These are phyloP conservation scores for Drosophila tripunctata DNA, from an alignment of 2,888 invertebrate genomes.

Conservation along the genomic window DNA sequence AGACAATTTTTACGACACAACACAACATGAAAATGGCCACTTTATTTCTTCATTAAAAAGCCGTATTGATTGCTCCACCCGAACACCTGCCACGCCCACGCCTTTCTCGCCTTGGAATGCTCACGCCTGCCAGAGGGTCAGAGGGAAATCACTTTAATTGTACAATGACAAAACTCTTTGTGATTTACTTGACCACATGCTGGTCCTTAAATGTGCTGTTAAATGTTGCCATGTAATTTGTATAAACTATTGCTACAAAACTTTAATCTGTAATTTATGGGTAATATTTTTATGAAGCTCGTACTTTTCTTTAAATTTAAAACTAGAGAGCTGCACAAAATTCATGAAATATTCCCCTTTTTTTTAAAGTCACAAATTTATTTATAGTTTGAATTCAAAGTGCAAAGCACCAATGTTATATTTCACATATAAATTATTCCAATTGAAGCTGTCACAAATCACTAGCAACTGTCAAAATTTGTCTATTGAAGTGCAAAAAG, in stretches of 20 bases:
- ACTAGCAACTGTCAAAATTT: conserved; percentile 12
- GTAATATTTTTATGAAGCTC: too few species aligned
- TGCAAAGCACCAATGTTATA: too few species aligned
- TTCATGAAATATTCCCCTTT: too few species aligned
- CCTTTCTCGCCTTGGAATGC: not conserved
- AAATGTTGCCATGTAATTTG: conserved; percentile 1
- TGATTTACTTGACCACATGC: conserved; percentile 44
- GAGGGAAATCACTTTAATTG: conserved; percentile 33
- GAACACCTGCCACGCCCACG: not conserved
- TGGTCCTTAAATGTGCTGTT: not conserved
- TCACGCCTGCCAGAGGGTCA: not conserved
- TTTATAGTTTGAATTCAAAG: too few species aligned
- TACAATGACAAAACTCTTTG: conserved; percentile 24
- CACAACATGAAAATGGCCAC: conserved; percentile 68
- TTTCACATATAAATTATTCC: too few species aligned
- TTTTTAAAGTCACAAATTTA: too few species aligned
- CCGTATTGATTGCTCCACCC: conserved; percentile 66
- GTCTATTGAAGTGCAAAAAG: conserved; percentile 16
- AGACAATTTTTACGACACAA: conserved; percentile 74
- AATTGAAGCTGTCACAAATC: conserved; percentile 5
- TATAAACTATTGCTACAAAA: not conserved
- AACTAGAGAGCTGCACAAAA: too few species aligned
- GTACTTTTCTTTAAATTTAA: too few species aligned
- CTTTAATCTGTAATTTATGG: too few species aligned
- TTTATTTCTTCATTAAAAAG: conserved; percentile 79